These are phyloP conservation scores for Philantomba maxwellii DNA, from an alignment of 2,113 vertebrate species.

Conservation along the genomic window DNA sequence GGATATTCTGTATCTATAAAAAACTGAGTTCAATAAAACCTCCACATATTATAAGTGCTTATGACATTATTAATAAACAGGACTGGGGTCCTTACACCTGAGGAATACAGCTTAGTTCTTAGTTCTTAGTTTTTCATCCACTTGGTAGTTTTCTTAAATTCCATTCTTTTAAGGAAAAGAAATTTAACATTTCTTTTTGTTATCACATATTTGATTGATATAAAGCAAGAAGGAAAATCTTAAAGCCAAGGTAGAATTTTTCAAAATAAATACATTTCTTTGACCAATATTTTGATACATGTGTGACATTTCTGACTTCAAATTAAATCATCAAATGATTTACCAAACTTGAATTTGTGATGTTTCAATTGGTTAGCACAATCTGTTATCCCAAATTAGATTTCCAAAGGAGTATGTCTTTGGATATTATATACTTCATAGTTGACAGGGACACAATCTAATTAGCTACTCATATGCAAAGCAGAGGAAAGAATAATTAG, in stretches of 20 bases:
- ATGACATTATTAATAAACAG: background rate
- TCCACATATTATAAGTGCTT: background rate
- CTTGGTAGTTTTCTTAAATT: background rate
- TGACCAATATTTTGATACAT: constrained; percentile 45
- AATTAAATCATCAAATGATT: constrained; percentile 72
- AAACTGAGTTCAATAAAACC: background rate
- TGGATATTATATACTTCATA: constrained; percentile 80
- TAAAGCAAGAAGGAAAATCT: background rate
- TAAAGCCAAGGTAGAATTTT: background rate
- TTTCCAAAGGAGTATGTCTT: constrained; percentile 79
- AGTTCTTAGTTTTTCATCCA: background rate
- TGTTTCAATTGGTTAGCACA: constrained; percentile 77
- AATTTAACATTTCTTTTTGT: background rate
- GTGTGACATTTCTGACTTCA: constrained; percentile 63
- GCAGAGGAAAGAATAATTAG: constrained; percentile 82
- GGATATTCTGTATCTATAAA: background rate
- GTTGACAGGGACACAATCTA: constrained; percentile 82
- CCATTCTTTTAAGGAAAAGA: background rate
- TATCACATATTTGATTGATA: background rate
- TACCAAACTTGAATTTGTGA: constrained; percentile 71
- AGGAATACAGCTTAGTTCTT: background rate
- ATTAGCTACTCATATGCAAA: constrained; percentile 88
- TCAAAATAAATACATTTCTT: constrained; percentile 46
- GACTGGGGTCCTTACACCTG: background rate
- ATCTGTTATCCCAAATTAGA: constrained; percentile 81